Evolutionary conservation across 2,888 invertebrate genomes (phyloP).

Genomic region (Scaptodrosophila latifasciaeformis): DNA sequence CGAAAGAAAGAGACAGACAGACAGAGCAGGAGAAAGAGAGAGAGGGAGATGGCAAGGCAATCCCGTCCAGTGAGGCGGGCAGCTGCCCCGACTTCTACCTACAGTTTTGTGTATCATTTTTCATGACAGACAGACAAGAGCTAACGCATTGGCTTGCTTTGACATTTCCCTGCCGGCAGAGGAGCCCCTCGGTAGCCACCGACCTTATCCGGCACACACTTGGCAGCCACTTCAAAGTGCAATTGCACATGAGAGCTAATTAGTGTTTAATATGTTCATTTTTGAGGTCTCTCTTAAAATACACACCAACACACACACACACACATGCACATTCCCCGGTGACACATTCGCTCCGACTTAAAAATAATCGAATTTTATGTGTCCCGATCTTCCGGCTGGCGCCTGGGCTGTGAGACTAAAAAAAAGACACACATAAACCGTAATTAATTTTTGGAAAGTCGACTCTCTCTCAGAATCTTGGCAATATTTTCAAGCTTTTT

Average conservation of each 20-base stretch:
- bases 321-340: not conserved
- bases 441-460: too few relatives aligned
- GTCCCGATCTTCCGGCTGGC: too few relatives aligned
- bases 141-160: conserved; percentile 12
- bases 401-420: too few relatives aligned
- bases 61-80: conserved; percentile 29
- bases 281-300: conserved; percentile 6
- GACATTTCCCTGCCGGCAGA: conserved; percentile 40
- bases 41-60: too few relatives aligned
- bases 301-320: too few relatives aligned
- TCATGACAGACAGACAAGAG: conserved; percentile 52
- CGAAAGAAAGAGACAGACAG: too few relatives aligned
- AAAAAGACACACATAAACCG: too few relatives aligned
- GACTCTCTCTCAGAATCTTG: too few relatives aligned
- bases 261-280: conserved; percentile 43
- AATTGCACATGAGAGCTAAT: conserved; percentile 62
- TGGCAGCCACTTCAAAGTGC: conserved; percentile 59
- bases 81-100: conserved; percentile 42
- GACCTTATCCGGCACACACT: conserved; percentile 35
- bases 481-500: too few relatives aligned
- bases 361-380: too few relatives aligned
- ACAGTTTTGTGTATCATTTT: conserved; percentile 62
- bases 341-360: not conserved
- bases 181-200: not conserved
- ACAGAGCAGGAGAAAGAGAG: too few relatives aligned